Base-by-base conservation (phyloP, 53 echinoderm and acorn worm genomes). In the Crossaster papposus region DNA sequence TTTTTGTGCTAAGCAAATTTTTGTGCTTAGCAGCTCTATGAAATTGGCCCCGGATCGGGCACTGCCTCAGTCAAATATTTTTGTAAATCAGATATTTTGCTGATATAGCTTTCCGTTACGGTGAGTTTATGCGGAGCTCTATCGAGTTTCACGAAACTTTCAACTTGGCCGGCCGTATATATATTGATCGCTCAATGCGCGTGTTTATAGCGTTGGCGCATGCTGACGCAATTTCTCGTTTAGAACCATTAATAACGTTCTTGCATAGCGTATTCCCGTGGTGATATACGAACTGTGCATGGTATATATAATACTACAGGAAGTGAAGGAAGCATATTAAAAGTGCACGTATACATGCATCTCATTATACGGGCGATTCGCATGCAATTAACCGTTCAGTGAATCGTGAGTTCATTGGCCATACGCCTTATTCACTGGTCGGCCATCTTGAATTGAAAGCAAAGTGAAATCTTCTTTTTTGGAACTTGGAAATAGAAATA, bases 331-430 rank as follows among this genome's bases (percentile, higher is more conserved):
- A 26, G n/a, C 35, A 20, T 33, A 24, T 74, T 36, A 58, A 58
- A 14, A 74, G 34, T 74, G 35, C 75, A 33, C 31, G 28, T 33
- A 72, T 30, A 35, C 52, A 6, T 79, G 79, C 79, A 79, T 51
- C 79, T 79, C 79, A 79, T 79, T 79, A 79, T 44, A 44, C 44
- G 44, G 51, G 32, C 15, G 32, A 79, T 51, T 79, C 50, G 34
- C 34, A 79, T 32, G 52, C 26, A 79, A 79, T 79, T 32, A 51
- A 17, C 36, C 7, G 24, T 74, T 5, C 9, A 33, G 17, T 74
- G 20, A 18, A 22, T 36, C 75, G 35, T 74, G 75, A 74, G 34
- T 35, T 28, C 44, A 31, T 14, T 36, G 22, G 28, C 36, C 75
- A 17, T 74, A n/a, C 18, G 18, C n/a, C n/a, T n/a, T n/a, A n/a